A percentile compares a stretch with the other conserved stretches of the same genome.
Conservation (phyloP, 2,888 invertebrate genomes). For the Nomada hirtipes region DNA sequence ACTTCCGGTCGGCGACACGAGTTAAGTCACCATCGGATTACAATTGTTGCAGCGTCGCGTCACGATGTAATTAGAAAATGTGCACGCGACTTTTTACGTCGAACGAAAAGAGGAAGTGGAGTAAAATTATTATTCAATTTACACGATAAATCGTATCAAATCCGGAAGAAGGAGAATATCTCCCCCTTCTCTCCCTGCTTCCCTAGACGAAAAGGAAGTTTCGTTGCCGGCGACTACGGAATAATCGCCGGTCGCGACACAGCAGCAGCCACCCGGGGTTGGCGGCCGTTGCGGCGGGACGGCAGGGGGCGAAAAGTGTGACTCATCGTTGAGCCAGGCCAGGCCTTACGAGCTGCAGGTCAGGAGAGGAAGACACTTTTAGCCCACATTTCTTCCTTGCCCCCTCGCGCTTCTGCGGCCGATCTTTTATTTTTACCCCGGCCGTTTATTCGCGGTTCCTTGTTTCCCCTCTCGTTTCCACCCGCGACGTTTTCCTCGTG, state of each 20-base stretch:
- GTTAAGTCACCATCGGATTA: neutral
- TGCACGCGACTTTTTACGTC: too few relatives aligned
- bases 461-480: conserved; percentile 55
- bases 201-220: conserved; percentile 54
- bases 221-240: conserved; percentile 53
- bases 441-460: conserved; percentile 66
- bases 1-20: conserved; percentile 7
- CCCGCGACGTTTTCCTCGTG: conserved; percentile 32
- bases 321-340: conserved; percentile 79
- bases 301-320: conserved; percentile 66
- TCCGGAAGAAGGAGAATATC: conserved; percentile 40
- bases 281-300: conserved; percentile 54
- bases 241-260: conserved; percentile 66
- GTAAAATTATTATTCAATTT: neutral
- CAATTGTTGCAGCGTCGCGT: neutral
- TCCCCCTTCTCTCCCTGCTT: neutral
- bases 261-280: conserved; percentile 59
- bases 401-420: conserved; percentile 54
- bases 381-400: conserved; percentile 79
- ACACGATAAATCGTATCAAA: conserved; percentile 20
- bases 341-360: conserved; percentile 79
- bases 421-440: conserved; percentile 66
- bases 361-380: conserved; percentile 82
- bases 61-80: neutral
- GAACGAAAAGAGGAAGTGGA: neutral